These are phyloP conservation scores for Aplodontia rufa DNA, from an alignment of 2,113 vertebrate genomes.

Conservation along the genomic window DNA sequence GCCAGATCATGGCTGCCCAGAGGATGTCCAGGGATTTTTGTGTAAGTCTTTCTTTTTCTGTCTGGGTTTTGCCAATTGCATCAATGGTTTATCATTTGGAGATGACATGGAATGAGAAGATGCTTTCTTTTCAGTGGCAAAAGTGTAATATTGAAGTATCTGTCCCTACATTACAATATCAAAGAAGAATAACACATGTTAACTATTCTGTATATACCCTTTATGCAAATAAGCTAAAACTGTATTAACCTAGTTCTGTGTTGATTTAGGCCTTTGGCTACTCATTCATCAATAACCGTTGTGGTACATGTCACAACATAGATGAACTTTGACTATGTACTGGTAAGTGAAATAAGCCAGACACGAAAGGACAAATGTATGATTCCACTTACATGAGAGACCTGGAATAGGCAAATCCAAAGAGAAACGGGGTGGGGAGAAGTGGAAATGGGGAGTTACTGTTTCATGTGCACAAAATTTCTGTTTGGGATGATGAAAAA, in stretches of 20 bases:
- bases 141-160: neutral
- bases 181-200: neutral
- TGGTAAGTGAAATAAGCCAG: neutral
- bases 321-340: neutral
- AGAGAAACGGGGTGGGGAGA: neutral
- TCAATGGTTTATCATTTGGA: neutral
- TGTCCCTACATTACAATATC: neutral
- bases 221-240: neutral
- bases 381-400: neutral
- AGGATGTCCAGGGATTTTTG: constrained; percentile 94
- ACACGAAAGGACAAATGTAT: neutral
- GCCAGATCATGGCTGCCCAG: constrained; percentile 94
- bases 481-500: neutral
- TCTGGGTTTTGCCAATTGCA: neutral
- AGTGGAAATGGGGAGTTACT: neutral
- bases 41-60: constrained; percentile 86
- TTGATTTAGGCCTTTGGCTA: neutral
- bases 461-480: neutral
- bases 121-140: neutral
- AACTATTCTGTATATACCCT: neutral
- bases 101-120: neutral
- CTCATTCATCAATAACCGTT: neutral
- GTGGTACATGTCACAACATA: accelerated
- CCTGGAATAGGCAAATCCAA: neutral
- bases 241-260: neutral